Percentiles rank a stretch among this genome's conserved stretches.
These are phyloP conservation scores for Platalea minor DNA, from an alignment of 2,797 vertebrate genomes.

Conservation along the genomic window DNA sequence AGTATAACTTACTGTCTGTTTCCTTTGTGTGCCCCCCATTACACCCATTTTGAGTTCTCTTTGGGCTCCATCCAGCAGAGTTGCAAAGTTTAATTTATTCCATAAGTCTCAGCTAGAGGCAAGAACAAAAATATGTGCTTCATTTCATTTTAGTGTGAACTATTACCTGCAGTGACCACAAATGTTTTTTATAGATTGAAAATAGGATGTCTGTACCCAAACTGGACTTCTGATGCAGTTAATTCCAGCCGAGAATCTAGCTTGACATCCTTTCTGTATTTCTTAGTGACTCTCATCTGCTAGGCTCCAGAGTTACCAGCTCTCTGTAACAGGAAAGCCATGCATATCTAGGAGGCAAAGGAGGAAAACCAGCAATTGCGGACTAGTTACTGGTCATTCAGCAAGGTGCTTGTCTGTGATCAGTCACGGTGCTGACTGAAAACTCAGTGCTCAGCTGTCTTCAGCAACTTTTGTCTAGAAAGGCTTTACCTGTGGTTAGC, in stretches of 20 bases:
- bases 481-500: not conserved
- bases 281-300: not conserved
- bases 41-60: not conserved
- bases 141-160: not conserved
- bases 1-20: not conserved
- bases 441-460: not conserved
- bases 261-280: not conserved
- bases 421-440: fast-evolving
- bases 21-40: not conserved
- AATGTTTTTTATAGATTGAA: not conserved
- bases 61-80: not conserved
- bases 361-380: not conserved
- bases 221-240: not conserved
- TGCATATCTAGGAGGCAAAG: not conserved
- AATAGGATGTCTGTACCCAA: not conserved
- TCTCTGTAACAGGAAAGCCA: not conserved
- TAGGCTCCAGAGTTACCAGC: not conserved
- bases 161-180: not conserved
- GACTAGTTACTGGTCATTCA: not conserved
- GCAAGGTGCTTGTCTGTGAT: not conserved
- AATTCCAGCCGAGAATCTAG: not conserved
- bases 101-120: not conserved
- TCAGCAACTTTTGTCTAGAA: not conserved
- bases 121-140: not conserved
- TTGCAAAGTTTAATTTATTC: not conserved